Conservation (phyloP, 2,797 vertebrate species). For the Podarcis siculus region DNA sequence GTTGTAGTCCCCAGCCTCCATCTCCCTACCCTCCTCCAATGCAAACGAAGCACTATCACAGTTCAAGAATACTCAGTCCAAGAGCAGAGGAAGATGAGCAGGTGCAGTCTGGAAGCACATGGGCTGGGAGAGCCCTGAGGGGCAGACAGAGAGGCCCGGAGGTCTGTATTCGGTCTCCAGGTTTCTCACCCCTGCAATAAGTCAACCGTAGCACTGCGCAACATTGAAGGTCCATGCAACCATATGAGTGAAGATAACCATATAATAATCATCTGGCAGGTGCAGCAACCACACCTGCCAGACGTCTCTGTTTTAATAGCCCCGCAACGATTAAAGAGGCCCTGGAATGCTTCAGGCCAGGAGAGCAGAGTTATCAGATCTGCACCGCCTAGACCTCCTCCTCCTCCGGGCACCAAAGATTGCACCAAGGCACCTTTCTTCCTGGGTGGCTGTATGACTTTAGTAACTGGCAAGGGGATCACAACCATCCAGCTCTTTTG, state of each 20-base stretch:
- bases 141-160: no score
- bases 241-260: neutral
- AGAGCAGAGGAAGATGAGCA: no score
- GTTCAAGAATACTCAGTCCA: no score
- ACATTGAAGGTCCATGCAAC: neutral
- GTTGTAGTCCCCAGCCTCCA: no score
- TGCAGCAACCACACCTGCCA: slow-evolving; percentile 14
- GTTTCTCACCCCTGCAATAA: no score
- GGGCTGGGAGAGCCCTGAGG: no score
- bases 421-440: neutral
- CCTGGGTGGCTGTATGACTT: neutral
- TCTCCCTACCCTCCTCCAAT: no score
- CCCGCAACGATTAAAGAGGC: neutral
- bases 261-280: neutral
- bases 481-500: neutral
- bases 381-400: neutral
- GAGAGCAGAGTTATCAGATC: neutral
- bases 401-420: neutral
- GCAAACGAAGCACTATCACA: no score
- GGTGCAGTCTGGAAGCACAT: no score
- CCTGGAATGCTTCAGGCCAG: slow-evolving; percentile 8
- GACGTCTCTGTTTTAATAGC: neutral
- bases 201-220: no score
- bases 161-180: no score
- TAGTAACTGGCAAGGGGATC: neutral